Evolutionary conservation across 2,113 vertebrate species (phyloP).

Genomic region (Axis porcinus): DNA sequence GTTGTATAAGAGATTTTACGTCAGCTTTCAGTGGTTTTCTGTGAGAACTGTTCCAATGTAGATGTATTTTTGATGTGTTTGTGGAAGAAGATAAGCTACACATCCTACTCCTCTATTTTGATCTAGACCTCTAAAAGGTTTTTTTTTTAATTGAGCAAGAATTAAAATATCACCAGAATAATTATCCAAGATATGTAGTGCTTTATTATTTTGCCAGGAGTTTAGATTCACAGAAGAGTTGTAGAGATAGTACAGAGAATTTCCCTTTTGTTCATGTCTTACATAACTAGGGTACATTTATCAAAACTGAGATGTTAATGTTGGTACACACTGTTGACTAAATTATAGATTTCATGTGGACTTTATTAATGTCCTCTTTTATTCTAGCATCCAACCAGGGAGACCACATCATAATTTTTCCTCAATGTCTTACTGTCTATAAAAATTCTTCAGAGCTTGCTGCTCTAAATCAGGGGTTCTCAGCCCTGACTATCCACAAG

Average conservation of each 20-base stretch:
- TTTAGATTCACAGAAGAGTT: not conserved
- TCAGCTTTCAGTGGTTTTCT: not conserved
- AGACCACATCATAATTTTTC: not conserved
- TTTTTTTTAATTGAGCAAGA: not conserved
- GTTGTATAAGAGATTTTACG: not conserved
- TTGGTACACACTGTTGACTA: not conserved
- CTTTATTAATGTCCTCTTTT: not conserved
- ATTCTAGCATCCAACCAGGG: not conserved
- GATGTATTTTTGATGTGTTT: not conserved
- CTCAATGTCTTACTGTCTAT: fast-evolving
- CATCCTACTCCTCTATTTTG: not conserved
- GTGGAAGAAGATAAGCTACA: not conserved
- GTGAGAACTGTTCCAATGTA: not conserved
- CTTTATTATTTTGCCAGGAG: not conserved
- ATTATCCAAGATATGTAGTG: not conserved
- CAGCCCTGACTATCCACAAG: not conserved
- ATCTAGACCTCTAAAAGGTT: not conserved
- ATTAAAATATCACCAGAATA: not conserved
- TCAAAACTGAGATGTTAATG: not conserved
- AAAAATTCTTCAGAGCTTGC: not conserved
- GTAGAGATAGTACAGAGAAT: not conserved
- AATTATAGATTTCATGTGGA: not conserved
- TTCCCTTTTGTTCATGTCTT: not conserved
- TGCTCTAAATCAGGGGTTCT: not conserved
- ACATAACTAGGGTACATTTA: fast-evolving